Conservation (phyloP, 2,113 vertebrate species). For the Sisor rabdophorus region DNA sequence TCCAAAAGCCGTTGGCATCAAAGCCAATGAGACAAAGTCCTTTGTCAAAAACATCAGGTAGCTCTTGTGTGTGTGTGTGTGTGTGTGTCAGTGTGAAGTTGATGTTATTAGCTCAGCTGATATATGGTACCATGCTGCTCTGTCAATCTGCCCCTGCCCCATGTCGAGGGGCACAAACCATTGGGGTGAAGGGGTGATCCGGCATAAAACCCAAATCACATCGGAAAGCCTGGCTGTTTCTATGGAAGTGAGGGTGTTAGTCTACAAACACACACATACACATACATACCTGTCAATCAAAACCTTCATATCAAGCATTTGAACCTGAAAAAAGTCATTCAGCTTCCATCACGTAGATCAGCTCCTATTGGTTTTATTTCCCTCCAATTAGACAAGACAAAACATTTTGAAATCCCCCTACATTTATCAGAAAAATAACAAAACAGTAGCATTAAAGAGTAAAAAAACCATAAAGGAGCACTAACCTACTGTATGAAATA, state of each 20-base stretch:
- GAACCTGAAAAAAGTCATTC: conserved; percentile 21
- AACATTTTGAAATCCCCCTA: too few relatives aligned
- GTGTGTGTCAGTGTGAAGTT: background rate
- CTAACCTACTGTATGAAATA: too few relatives aligned
- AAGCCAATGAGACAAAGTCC: conserved; percentile 40
- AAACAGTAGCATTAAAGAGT: too few relatives aligned
- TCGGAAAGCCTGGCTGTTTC: background rate
- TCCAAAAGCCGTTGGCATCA: conserved; percentile 45
- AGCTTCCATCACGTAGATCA: too few relatives aligned
- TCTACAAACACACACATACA: conserved; percentile 49
- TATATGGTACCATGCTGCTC: conserved; percentile 56
- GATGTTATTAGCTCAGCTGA: conserved; percentile 46
- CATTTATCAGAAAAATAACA: too few relatives aligned
- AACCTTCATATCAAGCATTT: conserved; percentile 13
- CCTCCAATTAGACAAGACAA: too few relatives aligned
- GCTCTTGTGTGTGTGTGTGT: conserved; percentile 22
- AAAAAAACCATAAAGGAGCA: too few relatives aligned
- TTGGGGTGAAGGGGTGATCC: background rate
- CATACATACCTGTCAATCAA: conserved; percentile 62
- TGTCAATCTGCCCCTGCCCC: conserved; percentile 60
- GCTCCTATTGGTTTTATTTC: too few relatives aligned
- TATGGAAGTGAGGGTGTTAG: background rate
- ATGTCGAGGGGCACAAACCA: conserved; percentile 46
- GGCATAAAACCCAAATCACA: conserved; percentile 3
- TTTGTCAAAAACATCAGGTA: conserved; percentile 62